These are phyloP conservation scores for Zaprionus kolodkinae DNA, from an alignment of 1,140 invertebrate species.

Conservation along the genomic window DNA sequence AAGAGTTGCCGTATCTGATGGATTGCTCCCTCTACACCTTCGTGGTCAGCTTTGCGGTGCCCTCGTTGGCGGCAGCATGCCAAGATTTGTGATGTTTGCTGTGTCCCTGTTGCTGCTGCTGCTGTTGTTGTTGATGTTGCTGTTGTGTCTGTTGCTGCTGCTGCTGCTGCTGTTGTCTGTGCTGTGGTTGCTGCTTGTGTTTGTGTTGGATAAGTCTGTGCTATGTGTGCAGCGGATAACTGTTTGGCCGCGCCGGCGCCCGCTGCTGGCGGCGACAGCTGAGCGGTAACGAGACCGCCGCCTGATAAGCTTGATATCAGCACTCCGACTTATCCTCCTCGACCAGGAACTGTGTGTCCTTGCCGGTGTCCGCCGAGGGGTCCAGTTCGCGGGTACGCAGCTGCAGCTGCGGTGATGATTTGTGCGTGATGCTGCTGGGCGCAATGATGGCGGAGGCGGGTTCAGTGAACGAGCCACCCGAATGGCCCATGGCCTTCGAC, in stretches of 20 bases:
- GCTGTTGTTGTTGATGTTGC: not conserved
- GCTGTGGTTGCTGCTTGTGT: constrained; percentile 16
- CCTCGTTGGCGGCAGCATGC: constrained; percentile 48
- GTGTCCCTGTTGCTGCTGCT: constrained; percentile 35
- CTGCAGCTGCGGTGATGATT: constrained; percentile 90
- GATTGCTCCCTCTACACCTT: constrained; percentile 49
- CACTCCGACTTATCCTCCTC: constrained; percentile 90
- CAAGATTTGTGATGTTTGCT: constrained; percentile 74
- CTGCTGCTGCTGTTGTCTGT: constrained; percentile 7
- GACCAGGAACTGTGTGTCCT: constrained; percentile 95
- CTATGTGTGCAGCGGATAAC: constrained; percentile 72
- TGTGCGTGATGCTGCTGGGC: constrained; percentile 92
- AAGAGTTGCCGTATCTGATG: no score
- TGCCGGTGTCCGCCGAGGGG: constrained; percentile 94
- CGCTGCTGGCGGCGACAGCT: constrained; percentile 53
- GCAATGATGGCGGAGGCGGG: constrained; percentile 89
- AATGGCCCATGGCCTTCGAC: constrained; percentile 85
- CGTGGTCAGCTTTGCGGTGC: constrained; percentile 63
- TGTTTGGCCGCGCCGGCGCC: constrained; percentile 37
- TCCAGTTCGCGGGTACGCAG: constrained; percentile 91
- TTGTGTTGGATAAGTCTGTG: constrained; percentile 52
- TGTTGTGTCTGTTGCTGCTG: constrained; percentile 32
- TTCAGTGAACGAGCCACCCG: constrained; percentile 85
- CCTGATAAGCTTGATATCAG: constrained; percentile 79
- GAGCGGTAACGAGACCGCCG: constrained; percentile 48